Evolutionary conservation across 2,113 vertebrate genomes (phyloP).

Genomic region (Pantherophis guttatus): DNA sequence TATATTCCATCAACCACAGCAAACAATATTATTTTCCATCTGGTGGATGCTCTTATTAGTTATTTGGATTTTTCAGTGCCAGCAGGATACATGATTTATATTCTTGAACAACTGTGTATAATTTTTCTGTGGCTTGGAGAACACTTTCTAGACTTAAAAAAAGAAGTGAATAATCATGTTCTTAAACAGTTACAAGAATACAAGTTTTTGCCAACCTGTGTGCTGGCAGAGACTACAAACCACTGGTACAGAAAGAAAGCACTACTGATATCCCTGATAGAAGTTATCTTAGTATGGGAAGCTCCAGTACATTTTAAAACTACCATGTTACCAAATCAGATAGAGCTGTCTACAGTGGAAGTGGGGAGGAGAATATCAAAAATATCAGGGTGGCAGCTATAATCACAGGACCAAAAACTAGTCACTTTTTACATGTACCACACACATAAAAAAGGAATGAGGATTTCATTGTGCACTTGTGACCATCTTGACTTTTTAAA

Average conservation of each 20-base stretch:
- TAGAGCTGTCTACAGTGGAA: not conserved
- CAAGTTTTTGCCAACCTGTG: not conserved
- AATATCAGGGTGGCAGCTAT: not conserved
- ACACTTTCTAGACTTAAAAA: not conserved
- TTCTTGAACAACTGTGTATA: not conserved
- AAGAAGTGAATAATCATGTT: not conserved
- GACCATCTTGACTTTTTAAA: not conserved
- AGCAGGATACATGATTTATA: not conserved
- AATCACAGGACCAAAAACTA: not conserved
- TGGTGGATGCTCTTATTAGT: not conserved
- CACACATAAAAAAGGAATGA: not conserved
- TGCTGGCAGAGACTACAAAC: not conserved
- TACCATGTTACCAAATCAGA: not conserved
- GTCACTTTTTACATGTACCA: not conserved
- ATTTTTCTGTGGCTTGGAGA: not conserved
- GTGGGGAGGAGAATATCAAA: not conserved
- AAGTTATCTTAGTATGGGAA: not conserved
- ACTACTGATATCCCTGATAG: not conserved
- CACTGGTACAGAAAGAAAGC: not conserved
- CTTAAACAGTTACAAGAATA: not conserved
- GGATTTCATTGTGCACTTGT: not conserved
- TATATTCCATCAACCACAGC: not conserved
- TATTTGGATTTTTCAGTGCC: not conserved
- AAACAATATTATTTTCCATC: not conserved
- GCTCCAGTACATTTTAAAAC: not conserved